A percentile compares a stretch with the other conserved stretches of the same genome.
These are phyloP conservation scores for Drosophila melanosoma DNA, from an alignment of 2,888 invertebrate species.

Conservation along the genomic window DNA sequence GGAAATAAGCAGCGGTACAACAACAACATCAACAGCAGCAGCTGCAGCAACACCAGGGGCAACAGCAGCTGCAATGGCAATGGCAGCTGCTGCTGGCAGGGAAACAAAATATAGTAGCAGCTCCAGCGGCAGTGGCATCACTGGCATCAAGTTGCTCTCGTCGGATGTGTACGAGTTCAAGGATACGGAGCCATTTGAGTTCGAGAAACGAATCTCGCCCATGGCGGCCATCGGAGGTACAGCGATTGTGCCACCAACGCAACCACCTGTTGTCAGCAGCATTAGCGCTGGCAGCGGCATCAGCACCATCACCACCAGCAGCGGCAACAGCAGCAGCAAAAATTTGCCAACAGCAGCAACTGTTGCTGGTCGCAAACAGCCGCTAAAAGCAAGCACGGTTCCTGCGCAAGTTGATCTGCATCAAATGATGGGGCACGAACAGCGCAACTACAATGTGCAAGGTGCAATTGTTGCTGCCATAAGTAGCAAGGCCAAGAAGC, in stretches of 20 bases:
- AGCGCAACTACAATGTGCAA: background rate
- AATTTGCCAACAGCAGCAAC: background rate
- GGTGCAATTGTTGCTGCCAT: background rate
- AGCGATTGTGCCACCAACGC: slow-evolving; percentile 35
- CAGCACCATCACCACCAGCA: background rate
- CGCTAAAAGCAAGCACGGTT: slow-evolving; percentile 35
- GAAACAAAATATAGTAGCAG: slow-evolving; percentile 43
- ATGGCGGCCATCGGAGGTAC: slow-evolving; percentile 55
- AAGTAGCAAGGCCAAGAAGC: slow-evolving; percentile 73
- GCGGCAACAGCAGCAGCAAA: background rate
- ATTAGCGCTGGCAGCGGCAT: background rate
- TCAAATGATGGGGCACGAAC: background rate
- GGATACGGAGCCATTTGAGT: slow-evolving; percentile 94
- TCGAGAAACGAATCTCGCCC: slow-evolving; percentile 88
- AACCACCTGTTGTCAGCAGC: slow-evolving; percentile 6
- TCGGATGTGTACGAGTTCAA: slow-evolving; percentile 94
- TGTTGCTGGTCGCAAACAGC: slow-evolving; percentile 50
- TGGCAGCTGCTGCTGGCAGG: slow-evolving; percentile 2
- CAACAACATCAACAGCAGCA: slow-evolving; percentile 20
- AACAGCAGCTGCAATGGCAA: slow-evolving; percentile 7
- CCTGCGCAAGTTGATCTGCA: slow-evolving; percentile 51
- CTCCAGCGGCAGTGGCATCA: slow-evolving; percentile 18
- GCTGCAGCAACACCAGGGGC: background rate
- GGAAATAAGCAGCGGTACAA: slow-evolving; percentile 76
- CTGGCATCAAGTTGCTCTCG: slow-evolving; percentile 55